Evolutionary conservation across 2,113 vertebrate genomes (phyloP), one percentile per base, ranked within the genome.

Genomic region (Tenrec ecaudatus): DNA sequence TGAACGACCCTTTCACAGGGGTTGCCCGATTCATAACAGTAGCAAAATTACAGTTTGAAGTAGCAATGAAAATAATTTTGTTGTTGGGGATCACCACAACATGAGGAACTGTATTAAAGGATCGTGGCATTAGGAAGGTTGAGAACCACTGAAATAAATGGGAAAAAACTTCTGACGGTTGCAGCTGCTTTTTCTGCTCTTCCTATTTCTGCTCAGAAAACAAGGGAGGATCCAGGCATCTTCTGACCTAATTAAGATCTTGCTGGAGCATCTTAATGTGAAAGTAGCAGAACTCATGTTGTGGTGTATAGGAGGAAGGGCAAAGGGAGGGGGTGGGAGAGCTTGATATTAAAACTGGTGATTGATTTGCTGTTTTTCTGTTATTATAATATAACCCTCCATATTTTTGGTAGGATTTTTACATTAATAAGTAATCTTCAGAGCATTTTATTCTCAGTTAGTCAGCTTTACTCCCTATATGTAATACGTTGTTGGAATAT

Each of bases 231-330:
- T 66, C 31, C 60, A 53, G 86, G 66, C 71, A n/a, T 94, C 68
- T 92, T 92, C 43, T 84, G 66, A 81, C 53, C 57, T 86, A 84
- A 87, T 91, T 86, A 47, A 86, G 77, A 87, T 31, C 76, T 92
- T 94, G 78, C 9, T 84, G 31, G 11, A 93, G 83, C 86, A 83
- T 90, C 38, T 84, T 82, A 75, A 82, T 90, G 43, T 93, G 47
- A 40, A 89, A 76, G 27, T 38, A 88, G 43, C 17, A 71, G 73
- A 88, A 9, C 84, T 92, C 84, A 83, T 82, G 79, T 36, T 91
- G 57, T 47, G 6, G 14, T 69, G 20, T 83, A 6, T 80, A 15
- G 57, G 27, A 66, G 31, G 4, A 2, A 25, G 6, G 66, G 4
- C 16, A 23, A 20, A 9, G 57, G 29, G 47, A 58, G 73, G 27